Evolutionary conservation across 2,797 vertebrate species (phyloP).

Genomic region (Hydrocynus forskahlii): DNA sequence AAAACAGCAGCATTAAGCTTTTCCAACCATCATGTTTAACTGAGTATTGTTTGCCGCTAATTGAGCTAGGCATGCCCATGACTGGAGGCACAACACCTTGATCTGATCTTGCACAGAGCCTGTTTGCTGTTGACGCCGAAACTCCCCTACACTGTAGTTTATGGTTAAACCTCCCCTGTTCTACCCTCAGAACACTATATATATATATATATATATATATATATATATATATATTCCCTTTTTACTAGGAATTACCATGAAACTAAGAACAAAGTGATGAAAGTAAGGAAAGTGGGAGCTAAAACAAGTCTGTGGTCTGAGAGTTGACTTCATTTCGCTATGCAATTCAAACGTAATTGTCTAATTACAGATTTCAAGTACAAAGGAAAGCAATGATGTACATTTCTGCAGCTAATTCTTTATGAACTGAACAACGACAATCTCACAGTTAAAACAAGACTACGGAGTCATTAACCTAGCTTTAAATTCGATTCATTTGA

Average conservation of each 20-base stretch:
- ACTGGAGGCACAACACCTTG: conserved; percentile 56
- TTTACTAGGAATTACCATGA: background rate
- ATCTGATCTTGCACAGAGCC: conserved; percentile 47
- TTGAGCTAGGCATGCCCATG: conserved; percentile 27
- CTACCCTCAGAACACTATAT: background rate
- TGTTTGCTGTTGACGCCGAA: conserved; percentile 32
- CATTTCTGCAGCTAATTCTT: too few species aligned
- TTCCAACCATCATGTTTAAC: conserved; percentile 50
- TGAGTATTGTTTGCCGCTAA: conserved; percentile 49
- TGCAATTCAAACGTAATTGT: background rate
- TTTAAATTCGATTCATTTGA: too few species aligned
- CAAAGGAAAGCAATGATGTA: too few species aligned
- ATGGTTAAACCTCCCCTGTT: background rate
- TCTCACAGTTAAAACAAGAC: too few species aligned
- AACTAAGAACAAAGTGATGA: background rate
- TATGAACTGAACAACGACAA: too few species aligned
- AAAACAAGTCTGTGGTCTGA: background rate
- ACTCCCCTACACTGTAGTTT: conserved; percentile 26
- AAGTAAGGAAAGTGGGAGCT: background rate
- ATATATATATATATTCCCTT: background rate
- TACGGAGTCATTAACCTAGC: too few species aligned
- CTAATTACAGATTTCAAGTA: too few species aligned
- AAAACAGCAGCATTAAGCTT: conserved; percentile 38
- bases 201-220: too few species aligned
- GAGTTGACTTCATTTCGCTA: background rate